Base-by-base conservation (phyloP, 2,888 invertebrate species). In the Pammene fasciana region DNA sequence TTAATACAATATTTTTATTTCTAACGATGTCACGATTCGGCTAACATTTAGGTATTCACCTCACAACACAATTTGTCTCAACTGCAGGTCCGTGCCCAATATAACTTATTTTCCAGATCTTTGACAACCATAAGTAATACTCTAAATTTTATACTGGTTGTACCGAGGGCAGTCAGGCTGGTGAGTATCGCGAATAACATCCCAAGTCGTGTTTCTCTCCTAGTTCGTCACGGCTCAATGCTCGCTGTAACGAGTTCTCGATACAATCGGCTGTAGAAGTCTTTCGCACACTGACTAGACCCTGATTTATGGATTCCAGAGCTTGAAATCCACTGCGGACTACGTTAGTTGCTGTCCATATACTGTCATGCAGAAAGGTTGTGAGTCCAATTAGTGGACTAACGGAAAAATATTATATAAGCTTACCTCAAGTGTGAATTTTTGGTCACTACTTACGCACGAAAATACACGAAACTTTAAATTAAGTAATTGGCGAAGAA, bases 201-300 rank as follows among this genome's bases (percentile, higher is more conserved):
- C 38, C 54, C 41, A 50, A 50, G 50, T n/a, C 54, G 46, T 46
- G 57, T 60, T 54, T 50, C 45, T 76, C 79, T 80, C 74, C 76
- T 73, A 48, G 72, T 60, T 67, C 67, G 76, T 75, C 77, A 80
- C 75, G 83, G 77, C 78, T 80, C 80, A 82, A 72, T 72, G 80
- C 72, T 66, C 78, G 67, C 72, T 74, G 79, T 84, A 85, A 84
- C 79, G 73, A 83, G 82, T 81, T 79, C 76, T 78, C 79, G 77
- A 79, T 77, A 75, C 61, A 65, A 67, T 72, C 64, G 41, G 70
- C 65, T 71, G 57, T 57, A 55, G 43, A 71, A 48, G 48, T 65
- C n/a, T 64, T 26, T 62, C 55, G 45, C 46, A 10, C 36, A 36
- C 46, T 5, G n/a, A 38, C 65, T 36, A 56, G 34, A 45, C 38